These are phyloP conservation scores for Himalopsyche tibetana DNA, from an alignment of 2,888 invertebrate genomes.

Conservation along the genomic window DNA sequence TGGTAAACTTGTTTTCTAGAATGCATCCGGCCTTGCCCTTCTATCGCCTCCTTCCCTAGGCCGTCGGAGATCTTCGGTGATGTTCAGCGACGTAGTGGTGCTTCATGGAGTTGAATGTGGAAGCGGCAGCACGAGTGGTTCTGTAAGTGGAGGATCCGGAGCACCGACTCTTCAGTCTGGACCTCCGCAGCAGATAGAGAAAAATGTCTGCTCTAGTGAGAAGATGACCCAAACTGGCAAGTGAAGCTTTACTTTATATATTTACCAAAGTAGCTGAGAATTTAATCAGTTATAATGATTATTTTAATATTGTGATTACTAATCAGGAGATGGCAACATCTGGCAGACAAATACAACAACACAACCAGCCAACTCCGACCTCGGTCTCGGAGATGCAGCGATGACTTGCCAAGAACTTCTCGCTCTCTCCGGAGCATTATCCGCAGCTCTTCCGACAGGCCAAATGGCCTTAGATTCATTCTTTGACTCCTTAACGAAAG, in stretches of 20 bases:
- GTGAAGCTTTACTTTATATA: not conserved
- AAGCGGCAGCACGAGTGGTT: conserved; percentile 2
- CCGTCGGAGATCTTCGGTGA: conserved; percentile 88
- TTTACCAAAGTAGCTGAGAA: too few species aligned
- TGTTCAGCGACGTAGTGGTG: conserved; percentile 91
- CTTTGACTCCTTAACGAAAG: conserved; percentile 87
- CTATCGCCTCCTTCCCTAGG: conserved; percentile 85
- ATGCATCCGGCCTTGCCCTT: conserved; percentile 81
- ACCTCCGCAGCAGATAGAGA: conserved; percentile 73
- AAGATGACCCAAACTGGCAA: conserved; percentile 92
- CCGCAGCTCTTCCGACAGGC: conserved; percentile 92
- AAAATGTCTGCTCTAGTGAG: conserved; percentile 87
- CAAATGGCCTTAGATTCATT: conserved; percentile 90
- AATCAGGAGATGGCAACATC: conserved; percentile 81
- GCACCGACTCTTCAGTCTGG: conserved; percentile 73
- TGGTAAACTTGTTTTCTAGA: conserved; percentile 70
- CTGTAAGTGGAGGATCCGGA: conserved; percentile 66
- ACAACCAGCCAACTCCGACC: conserved; percentile 69
- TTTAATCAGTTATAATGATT: not conserved
- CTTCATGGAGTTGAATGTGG: conserved; percentile 78
- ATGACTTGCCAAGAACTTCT: conserved; percentile 94
- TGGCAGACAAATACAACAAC: conserved; percentile 77
- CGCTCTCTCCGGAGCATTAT: conserved; percentile 93
- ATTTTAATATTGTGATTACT: conserved; percentile 6
- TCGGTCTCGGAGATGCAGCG: conserved; percentile 78